phyloP scores from a whole-genome alignment of 2,113 vertebrate genomes.

The Corapipo altera region DNA sequence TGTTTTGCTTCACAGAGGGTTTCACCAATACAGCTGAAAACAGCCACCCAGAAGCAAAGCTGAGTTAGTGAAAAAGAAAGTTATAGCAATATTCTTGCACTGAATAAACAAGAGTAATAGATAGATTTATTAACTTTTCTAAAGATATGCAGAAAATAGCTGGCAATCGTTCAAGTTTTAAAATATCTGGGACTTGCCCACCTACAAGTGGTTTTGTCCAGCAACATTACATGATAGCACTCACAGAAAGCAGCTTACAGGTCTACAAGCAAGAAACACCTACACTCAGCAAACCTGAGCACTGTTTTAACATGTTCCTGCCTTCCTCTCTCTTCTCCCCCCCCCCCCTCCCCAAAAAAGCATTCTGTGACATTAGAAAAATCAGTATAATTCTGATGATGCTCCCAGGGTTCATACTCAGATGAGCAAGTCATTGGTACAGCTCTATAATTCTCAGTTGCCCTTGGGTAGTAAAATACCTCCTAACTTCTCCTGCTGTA shows the following conservation, averaged over 20 bases:
- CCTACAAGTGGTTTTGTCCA: not conserved
- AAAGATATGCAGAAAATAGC: not conserved
- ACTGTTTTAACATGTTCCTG: not conserved
- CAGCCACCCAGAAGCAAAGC: not conserved
- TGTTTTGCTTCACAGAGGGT: not conserved
- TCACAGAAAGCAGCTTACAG: not conserved
- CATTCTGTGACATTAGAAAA: not conserved
- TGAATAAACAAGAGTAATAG: not conserved
- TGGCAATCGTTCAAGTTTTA: not conserved
- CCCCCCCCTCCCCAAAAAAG: not conserved
- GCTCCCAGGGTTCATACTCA: not conserved
- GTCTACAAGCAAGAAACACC: not conserved
- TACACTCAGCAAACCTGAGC: not conserved
- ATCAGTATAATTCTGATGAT: not conserved
- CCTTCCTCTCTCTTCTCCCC: not conserved
- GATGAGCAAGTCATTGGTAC: not conserved
- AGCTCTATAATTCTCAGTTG: not conserved
- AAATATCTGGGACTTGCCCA: not conserved
- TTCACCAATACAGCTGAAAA: not conserved
- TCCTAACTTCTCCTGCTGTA: not conserved
- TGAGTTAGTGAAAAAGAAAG: not conserved
- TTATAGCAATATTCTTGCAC: not conserved
- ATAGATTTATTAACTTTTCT: not conserved
- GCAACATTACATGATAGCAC: not conserved
- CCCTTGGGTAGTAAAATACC: not conserved